A percentile compares a stretch with the other conserved stretches of the same genome.
These are phyloP conservation scores for Chymomyza costata DNA, from an alignment of 1,140 invertebrate species.

Conservation along the genomic window DNA sequence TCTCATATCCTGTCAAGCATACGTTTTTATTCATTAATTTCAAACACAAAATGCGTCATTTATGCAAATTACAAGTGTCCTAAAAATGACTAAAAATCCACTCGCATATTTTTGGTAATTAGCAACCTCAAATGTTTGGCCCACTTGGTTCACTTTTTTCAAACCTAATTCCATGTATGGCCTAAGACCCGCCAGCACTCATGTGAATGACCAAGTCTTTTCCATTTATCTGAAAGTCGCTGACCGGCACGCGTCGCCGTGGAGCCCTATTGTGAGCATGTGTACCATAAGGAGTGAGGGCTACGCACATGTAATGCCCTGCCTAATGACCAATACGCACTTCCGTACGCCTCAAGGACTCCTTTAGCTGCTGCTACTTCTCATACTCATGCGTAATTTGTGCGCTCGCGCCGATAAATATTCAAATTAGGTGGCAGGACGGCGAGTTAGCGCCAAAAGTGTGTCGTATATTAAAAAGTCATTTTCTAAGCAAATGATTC, in stretches of 20 bases:
- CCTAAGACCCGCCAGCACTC: conserved; percentile 21
- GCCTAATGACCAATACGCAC: conserved; percentile 61
- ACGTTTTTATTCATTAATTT: conserved; percentile 28
- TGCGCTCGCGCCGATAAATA: conserved; percentile 42
- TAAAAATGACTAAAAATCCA: conserved; percentile 2
- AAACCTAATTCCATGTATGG: conserved; percentile 28
- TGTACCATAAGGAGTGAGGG: neutral
- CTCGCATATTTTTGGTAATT: conserved; percentile 40
- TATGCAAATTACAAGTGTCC: conserved; percentile 40
- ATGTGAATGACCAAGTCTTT: conserved; percentile 51
- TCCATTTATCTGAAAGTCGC: conserved; percentile 30
- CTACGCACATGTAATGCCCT: conserved; percentile 34
- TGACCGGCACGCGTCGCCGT: conserved; percentile 33
- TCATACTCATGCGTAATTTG: neutral
- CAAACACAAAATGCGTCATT: conserved; percentile 24
- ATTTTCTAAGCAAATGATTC: conserved; percentile 68
- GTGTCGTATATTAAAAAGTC: conserved; percentile 70
- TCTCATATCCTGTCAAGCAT: conserved; percentile 23
- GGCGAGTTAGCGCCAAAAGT: conserved; percentile 25
- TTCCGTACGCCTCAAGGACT: conserved; percentile 53
- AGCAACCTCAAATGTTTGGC: conserved; percentile 18
- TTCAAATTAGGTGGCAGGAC: conserved; percentile 42
- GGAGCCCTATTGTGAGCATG: neutral
- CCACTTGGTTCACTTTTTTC: no score
- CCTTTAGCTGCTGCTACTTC: conserved; percentile 46